A percentile compares a stretch with the other conserved stretches of the same genome.
phyloP scores from a whole-genome alignment of 1,140 invertebrate species.

The Eciton burchellii region DNA sequence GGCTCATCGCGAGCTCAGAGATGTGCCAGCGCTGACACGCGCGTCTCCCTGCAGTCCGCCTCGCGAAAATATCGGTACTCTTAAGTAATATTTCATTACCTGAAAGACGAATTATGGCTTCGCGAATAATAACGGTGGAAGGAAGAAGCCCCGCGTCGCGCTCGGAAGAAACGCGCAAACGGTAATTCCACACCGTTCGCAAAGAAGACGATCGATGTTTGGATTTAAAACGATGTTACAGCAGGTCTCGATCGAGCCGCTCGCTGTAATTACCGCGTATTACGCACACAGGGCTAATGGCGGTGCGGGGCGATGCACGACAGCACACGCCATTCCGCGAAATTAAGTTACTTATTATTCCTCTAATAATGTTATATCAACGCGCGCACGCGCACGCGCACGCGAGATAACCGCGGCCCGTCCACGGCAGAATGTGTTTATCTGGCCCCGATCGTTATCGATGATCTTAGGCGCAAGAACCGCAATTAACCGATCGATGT shows the following conservation, averaged over 20 bases:
- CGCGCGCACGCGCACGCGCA: not conserved
- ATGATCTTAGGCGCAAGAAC: constrained; percentile 38
- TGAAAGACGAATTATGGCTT: constrained; percentile 32
- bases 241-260: constrained; percentile 14
- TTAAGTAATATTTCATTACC: constrained; percentile 48
- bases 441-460: constrained; percentile 42
- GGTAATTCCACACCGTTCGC: constrained; percentile 31
- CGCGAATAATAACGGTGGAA: constrained; percentile 41
- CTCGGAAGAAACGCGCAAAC: constrained; percentile 22
- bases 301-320: constrained; percentile 6
- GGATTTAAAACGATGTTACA: constrained; percentile 48
- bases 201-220: constrained; percentile 46
- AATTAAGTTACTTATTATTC: constrained; percentile 60
- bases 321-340: constrained; percentile 20
- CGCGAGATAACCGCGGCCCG: not conserved
- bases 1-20: not conserved
- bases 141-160: not conserved
- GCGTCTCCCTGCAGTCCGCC: not conserved
- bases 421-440: constrained; percentile 39
- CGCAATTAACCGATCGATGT: constrained; percentile 43
- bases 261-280: constrained; percentile 42
- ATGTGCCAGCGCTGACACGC: not conserved
- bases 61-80: not conserved
- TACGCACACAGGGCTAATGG: constrained; percentile 35
- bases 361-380: constrained; percentile 48